phyloP scores from a whole-genome alignment of 2,113 vertebrate genomes.

The Paradoxurus hermaphroditus region DNA sequence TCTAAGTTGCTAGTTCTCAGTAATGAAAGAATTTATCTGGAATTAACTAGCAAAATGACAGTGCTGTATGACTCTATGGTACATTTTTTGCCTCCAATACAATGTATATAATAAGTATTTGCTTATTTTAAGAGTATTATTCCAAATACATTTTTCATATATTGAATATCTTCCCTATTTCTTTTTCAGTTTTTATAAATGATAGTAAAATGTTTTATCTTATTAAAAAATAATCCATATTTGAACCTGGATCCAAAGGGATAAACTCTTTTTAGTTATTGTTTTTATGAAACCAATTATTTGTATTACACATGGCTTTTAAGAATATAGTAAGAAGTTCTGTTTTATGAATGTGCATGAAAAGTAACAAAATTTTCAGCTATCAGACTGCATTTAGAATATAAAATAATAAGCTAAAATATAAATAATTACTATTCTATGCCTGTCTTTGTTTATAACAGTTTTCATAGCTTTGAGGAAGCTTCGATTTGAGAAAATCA shows the following conservation, averaged over 20 bases:
- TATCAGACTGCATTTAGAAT: neutral
- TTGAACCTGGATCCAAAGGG: neutral
- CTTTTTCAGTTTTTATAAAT: neutral
- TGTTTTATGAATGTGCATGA: neutral
- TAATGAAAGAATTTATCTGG: neutral
- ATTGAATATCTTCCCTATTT: neutral
- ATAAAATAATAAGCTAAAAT: neutral
- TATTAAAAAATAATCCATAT: neutral
- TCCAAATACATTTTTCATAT: neutral
- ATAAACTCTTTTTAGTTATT: neutral
- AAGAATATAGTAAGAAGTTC: neutral
- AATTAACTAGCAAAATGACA: neutral
- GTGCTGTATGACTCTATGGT: neutral
- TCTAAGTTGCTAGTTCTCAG: neutral
- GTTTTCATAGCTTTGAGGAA: no score
- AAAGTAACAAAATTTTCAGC: neutral
- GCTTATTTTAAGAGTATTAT: neutral
- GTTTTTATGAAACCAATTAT: neutral
- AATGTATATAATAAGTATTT: neutral
- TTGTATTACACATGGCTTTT: neutral
- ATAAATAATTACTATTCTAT: neutral
- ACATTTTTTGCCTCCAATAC: neutral
- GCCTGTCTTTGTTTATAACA: neutral
- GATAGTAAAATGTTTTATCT: neutral
- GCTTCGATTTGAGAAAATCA: neutral